Base-by-base conservation (phyloP, 2,113 vertebrate species). In the Hyperopisus bebe region DNA sequence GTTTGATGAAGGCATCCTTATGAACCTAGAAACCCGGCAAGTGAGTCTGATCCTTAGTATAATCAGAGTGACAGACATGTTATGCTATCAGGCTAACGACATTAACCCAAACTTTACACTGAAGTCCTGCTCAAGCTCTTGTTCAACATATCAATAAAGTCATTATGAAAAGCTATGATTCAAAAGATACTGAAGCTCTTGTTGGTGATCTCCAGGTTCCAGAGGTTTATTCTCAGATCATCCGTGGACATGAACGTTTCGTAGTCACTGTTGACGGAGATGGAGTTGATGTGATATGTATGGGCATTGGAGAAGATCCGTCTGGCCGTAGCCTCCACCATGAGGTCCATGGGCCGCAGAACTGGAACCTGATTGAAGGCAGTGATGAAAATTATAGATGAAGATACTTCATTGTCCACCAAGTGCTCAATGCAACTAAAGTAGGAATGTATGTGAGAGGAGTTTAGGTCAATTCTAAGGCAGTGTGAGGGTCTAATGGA, bases 221-320 rank as follows among this genome's bases (percentile, higher is more conserved):
- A 99, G 88, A 99, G 96, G 94, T 99, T 99, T 93, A 99, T 97
- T 94, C 98, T 95, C 92, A 99, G 96, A 95, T 99, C 98, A 0
- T 99, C 98, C 0, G 98, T 98, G 1, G 98, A 99, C 97, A 99
- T 99, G 95, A 95, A 99, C 42, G 98, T 99, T 95, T 99, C 98
- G 3, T 97, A 97, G 96, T 99, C 98, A 0, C 97, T 98, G 96
- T 99, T 99, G 94, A 99, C 97, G 0, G 98, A 99, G 95, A 99
- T 99, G 94, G 98, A 99, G 95, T 99, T 99, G 96, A 99, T 99
- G 95, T 99, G 98, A 95, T 99, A 99, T 3, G 98, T 99, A 91
- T 99, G 98, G 0, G 98, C 98, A 0, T 99, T 99, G 95, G 98
- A 97, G 89, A 98, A 99, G 9, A 98, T 96, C 82, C 98, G 95